These are phyloP conservation scores for Cygnus olor DNA, from an alignment of 2,797 vertebrate genomes.

Conservation along the genomic window DNA sequence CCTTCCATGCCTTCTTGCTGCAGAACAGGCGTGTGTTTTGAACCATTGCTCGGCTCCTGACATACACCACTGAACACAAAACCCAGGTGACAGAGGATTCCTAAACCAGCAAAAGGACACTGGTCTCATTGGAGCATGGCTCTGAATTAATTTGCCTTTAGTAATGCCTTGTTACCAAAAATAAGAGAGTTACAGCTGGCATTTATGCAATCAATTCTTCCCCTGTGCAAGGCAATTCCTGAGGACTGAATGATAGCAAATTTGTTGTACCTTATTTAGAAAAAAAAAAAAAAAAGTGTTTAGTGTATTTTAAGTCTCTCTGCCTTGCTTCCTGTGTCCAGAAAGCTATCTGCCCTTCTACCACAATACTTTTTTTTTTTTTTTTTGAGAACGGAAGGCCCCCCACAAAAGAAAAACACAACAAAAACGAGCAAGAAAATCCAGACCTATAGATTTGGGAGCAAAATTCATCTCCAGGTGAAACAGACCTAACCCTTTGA, in stretches of 20 bases:
- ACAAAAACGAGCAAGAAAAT: background rate
- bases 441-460: background rate
- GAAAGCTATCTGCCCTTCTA: background rate
- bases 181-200: constrained; percentile 60
- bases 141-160: constrained; percentile 50
- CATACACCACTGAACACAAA: accelerated
- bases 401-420: background rate
- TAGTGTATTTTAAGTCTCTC: background rate
- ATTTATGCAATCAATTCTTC: constrained; percentile 56
- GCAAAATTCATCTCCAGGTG: background rate
- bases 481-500: background rate
- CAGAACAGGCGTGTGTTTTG: background rate
- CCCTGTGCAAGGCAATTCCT: constrained; percentile 22
- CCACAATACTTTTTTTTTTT: background rate
- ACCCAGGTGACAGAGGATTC: background rate
- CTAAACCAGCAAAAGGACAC: background rate
- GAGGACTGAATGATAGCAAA: background rate
- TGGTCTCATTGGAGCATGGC: background rate
- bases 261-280: background rate
- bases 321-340: background rate
- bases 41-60: background rate
- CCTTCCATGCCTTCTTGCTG: background rate
- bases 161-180: constrained; percentile 53
- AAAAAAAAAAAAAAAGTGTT: background rate
- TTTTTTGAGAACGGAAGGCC: background rate